Evolutionary conservation across 2,113 vertebrate species (phyloP), one percentile per base, ranked within the genome.

Genomic region (Gnathonemus echidnorhynchus): DNA sequence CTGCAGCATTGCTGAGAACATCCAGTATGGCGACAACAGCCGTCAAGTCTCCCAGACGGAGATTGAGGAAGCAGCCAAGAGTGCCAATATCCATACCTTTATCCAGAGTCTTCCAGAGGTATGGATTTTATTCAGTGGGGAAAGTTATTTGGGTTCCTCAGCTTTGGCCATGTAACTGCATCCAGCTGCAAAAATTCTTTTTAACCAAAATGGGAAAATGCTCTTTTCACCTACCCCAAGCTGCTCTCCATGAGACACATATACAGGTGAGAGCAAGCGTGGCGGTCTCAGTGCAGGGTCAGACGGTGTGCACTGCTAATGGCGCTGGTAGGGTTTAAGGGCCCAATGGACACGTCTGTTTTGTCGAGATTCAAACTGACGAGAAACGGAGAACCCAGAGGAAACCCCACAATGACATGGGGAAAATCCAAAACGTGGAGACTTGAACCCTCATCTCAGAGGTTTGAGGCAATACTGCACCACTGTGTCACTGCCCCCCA

Each of bases 1-100:
- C 93, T 97, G 93, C 93, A 97, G 95, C 86, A 96, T 97, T 48
- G 94, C 95, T 0, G 97, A 98, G 88, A 97, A 97, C 46, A 97
- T 98, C 0, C 97, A 97, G 0, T 97, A 97, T 0, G 97, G 97
- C 19, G 97, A 97, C 92, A 97, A 97, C 90, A 96, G 94, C 53
- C 93, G 96, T 27, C 27, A 89, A 0, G 95, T 97, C 31, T 27
- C 95, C 2, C 92, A 93, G 8, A 95, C 95, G 1, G 97, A 98
- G 91, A 95, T 97, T 45, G 49, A 95, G 91, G 91, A 93, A 92
- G 11, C 96, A 24, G 97, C 97, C 74, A 96, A 94, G 89, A 95
- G 91, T 50, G 97, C 97, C 93, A 98, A 97, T 89, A 97, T 97
- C 87, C 97, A 97, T 48, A 91, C 92, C 46, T 98, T 97, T 91